phyloP scores from a whole-genome alignment of 2,888 invertebrate genomes.

The Strigamia crassipes region DNA sequence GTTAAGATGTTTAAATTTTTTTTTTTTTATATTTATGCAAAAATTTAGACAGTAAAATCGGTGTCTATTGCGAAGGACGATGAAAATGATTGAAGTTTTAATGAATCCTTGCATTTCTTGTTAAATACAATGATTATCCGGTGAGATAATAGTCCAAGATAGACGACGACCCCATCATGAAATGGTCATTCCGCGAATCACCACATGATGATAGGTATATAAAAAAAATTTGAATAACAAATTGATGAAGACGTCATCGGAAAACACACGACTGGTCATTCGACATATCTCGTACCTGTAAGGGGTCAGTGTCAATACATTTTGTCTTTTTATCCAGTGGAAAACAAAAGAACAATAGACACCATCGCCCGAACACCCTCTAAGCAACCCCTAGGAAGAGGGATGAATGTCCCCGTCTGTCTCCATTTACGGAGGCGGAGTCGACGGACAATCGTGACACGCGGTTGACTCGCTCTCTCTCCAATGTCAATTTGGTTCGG shows the following conservation, averaged over 20 bases:
- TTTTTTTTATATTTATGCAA: background rate
- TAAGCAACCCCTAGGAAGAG: background rate
- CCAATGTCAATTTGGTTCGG: background rate
- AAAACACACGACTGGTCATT: background rate
- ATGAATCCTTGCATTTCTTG: background rate
- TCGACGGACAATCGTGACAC: slow-evolving; percentile 10
- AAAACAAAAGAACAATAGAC: slow-evolving; percentile 21
- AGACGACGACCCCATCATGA: background rate
- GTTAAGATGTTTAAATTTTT: no score
- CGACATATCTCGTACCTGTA: background rate
- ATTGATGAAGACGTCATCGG: background rate
- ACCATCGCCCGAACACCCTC: background rate
- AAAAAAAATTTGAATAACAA: background rate
- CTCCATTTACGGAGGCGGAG: slow-evolving; percentile 21
- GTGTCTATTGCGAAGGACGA: background rate
- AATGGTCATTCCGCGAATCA: background rate
- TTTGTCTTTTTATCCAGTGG: slow-evolving; percentile 3
- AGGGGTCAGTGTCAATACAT: background rate
- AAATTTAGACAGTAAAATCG: background rate
- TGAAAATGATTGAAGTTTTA: background rate
- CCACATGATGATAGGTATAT: background rate
- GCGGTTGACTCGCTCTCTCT: background rate
- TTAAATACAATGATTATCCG: slow-evolving; percentile 15
- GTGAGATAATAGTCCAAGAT: background rate
- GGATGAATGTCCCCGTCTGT: slow-evolving; percentile 15